Evolutionary conservation across 2,888 invertebrate genomes (phyloP), one percentile per base, ranked within the genome.

Genomic region (Octodonta nipae): DNA sequence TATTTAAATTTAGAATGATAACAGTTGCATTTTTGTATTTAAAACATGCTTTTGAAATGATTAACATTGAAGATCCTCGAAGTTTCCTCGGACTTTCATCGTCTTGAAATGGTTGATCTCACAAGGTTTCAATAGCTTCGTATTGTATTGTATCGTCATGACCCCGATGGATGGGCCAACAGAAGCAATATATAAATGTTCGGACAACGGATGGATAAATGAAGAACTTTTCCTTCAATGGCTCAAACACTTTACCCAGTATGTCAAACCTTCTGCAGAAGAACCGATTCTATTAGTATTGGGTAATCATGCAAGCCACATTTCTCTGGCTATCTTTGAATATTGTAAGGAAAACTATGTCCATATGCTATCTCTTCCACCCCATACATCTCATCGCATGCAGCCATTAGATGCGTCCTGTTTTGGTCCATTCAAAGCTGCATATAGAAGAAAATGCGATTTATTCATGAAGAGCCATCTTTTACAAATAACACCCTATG

Each of bases 361-460:
- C 13, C 15, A 25, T 26, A 32, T 43, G 27, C 17, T 43, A 10
- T 34, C 40, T 6, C 22, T 45, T 5, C 36, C 43, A 8, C 43
- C 45, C 4, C 40, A 45, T 31, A 40, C 40, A 11, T 43, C 42
- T 7, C 42, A 45, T 25, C 29, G 36, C 3, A 13, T 42, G 8
- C 42, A 45, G 28, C 42, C 45, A 12, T 26, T 43, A 10, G 40
- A 43, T 32, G 35, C 40, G 5, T 17, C 32, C 2, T 42, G 38
- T 35, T 44, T 29, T 35, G 34, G 38, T 8, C 40, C 40, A 5
- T 28, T 43, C 4, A 44, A 41, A 26, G 34, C 11, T 16, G 41
- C 37, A 12, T 40, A 32, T 22, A 40, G 40, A 32, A 28, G 20
- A 12, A 35, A 41, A 32, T 39, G 42, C 25, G 37, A 14, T 14